Percentiles rank a stretch among this genome's conserved stretches.
Conservation (phyloP, 2,113 vertebrate species). For the Pionites leucogaster region DNA sequence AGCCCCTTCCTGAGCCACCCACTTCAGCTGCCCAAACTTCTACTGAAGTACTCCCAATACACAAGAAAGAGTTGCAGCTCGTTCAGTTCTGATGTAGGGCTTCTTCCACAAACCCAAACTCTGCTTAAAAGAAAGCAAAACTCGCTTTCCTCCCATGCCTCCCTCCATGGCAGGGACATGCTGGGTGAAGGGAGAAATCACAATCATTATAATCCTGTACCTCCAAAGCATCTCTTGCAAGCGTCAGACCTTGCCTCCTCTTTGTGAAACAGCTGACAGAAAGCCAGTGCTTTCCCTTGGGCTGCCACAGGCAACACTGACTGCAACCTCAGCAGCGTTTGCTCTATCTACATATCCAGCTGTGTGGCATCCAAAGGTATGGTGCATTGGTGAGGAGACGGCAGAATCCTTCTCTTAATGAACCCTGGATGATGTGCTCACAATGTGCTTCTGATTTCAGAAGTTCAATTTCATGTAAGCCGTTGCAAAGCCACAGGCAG, state of each 20-base stretch:
- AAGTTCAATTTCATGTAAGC: neutral
- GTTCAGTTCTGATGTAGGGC: neutral
- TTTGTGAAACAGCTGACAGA: neutral
- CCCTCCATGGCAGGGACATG: neutral
- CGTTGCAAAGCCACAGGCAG: neutral
- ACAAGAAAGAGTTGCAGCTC: neutral
- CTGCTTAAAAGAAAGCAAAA: neutral
- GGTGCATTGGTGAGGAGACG: neutral
- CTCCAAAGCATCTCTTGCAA: neutral
- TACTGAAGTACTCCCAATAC: accelerated
- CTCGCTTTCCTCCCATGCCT: neutral
- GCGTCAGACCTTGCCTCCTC: neutral
- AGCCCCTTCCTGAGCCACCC: neutral
- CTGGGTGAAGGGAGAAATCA: neutral
- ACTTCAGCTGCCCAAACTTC: neutral
- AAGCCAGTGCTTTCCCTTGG: neutral
- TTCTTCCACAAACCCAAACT: neutral
- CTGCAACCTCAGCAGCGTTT: neutral
- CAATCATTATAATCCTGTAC: accelerated
- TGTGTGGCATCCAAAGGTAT: accelerated
- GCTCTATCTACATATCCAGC: accelerated
- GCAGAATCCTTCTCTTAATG: neutral
- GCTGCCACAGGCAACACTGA: neutral
- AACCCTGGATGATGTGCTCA: neutral
- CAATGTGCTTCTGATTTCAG: neutral